Base-by-base conservation (phyloP, 2,888 invertebrate genomes). In the Rhopalosiphum nymphaeae region DNA sequence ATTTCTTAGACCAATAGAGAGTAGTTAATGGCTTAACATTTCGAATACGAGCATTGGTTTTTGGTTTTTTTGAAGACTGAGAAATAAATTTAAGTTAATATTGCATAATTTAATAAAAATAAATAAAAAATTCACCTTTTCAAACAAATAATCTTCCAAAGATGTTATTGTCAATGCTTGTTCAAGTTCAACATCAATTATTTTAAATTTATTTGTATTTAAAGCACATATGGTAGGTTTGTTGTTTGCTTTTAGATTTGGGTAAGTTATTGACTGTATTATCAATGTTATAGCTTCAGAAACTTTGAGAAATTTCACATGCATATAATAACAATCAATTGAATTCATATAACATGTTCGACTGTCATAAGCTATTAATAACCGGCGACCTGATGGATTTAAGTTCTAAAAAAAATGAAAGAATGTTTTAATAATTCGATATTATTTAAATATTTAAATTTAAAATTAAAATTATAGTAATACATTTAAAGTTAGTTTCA, bases 401-500 rank as follows among this genome's bases (percentile, higher is more conserved):
- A 95, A 90, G 11, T 21, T 26, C 94, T 95, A 61, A 84, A 89
- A 36, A 89, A 36, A 87, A 56, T 46, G 21, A 94, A 84, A 25
- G 1, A 25, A 21, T n/a, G 13, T 49, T 46, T 49, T 13, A 21
- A 61, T 26, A 46, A 67, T 78, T 78, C 9, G 36, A 21, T 26
- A 49, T 91, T 91, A 1, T 53, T 49, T 7, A 29, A 21, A 46
- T 84, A 61, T 36, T 13, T 13, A 44, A n/a, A 46, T 25, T 42
- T 53, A 53, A n/a, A 46, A 13, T 42, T 53, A 42, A 56, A 56
- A 91, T 56, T 53, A 42, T 42, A 84, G 26, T 36, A 87, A 49
- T 94, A 95, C 95, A 49, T 93, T 44, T 25, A 95, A 78, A 26
- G 95, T 86, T 88, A 53, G 94, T 29, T 94, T 42, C 13, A 95